Base-by-base conservation (phyloP, 2,888 invertebrate species). In the Habrosyne pyritoides region DNA sequence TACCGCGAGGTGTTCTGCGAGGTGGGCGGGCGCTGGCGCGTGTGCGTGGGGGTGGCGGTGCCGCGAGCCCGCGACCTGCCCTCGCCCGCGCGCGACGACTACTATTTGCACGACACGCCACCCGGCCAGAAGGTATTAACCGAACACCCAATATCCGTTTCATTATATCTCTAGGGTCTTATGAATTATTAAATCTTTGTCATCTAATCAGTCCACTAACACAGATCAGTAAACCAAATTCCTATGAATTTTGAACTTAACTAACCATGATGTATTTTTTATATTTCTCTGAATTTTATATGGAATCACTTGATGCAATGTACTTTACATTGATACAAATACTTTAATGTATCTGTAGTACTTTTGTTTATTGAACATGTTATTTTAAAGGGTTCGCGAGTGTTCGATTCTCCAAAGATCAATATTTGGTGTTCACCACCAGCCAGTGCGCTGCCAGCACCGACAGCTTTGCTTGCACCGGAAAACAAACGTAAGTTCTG, bases 41-140 rank as follows among this genome's bases (percentile, higher is more conserved):
- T 91, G 59, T 61, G 75, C 64, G 60, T 61, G 10, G 90, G 87
- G 21, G 81, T 89, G 36, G 55, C 59, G 2, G 69, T 83, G 57
- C 82, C 87, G 30, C 77, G 78, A 47, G 58, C 64, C 12, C 71
- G 80, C 10, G 80, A 78, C 61, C 57, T 48, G 21, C 61, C 47
- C 4, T 66, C 61, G 51, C 67, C 60, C 46, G 61, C 46, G 22
- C 66, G 14, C 52, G 84, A 84, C 54, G 92, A 92, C 72, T 89
- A 91, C 78, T 88, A 91, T 21, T 66, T 89, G 46, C 81, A 88
- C 66, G 92, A 90, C 64, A 93, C 93, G 1, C 93, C 93, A 47
- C 93, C 93, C 21, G 93, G 93, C 48, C 92, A 93, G 67, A 92
- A 92, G 89, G 93, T 90, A 69, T n/a, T n/a, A n/a, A n/a, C n/a